Evolutionary conservation across 2,113 vertebrate genomes (phyloP).

Genomic region (Tyto alba): DNA sequence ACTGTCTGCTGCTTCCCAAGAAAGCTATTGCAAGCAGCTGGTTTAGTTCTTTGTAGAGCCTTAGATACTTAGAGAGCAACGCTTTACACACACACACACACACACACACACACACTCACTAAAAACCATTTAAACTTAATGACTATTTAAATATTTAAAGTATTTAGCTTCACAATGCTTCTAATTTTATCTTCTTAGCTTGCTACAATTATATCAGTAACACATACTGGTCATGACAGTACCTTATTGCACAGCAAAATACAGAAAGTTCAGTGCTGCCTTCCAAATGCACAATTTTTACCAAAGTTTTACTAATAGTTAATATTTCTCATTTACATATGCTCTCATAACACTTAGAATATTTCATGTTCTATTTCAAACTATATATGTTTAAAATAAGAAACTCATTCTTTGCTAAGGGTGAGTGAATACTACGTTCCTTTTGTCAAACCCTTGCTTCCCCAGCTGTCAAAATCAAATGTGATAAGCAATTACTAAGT

Average conservation of each 20-base stretch:
- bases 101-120: too few species aligned
- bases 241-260: not conserved
- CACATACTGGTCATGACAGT: not conserved
- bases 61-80: not conserved
- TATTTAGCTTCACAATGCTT: not conserved
- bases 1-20: not conserved
- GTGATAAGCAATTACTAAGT: not conserved
- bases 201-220: not conserved
- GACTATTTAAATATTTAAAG: not conserved
- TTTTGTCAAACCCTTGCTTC: not conserved
- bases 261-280: not conserved
- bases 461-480: not conserved
- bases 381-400: not conserved
- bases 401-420: not conserved
- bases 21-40: not conserved
- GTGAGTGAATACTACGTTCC: not conserved
- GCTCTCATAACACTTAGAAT: not conserved
- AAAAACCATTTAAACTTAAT: not conserved
- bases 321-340: not conserved
- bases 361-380: not conserved
- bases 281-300: not conserved
- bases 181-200: not conserved
- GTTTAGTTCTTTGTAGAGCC: not conserved
- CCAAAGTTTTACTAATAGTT: not conserved
- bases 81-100: not conserved